Percentiles rank a stretch among this genome's conserved stretches.
Conservation (phyloP, 2,797 vertebrate genomes). For the Pseudochirops corinnae region DNA sequence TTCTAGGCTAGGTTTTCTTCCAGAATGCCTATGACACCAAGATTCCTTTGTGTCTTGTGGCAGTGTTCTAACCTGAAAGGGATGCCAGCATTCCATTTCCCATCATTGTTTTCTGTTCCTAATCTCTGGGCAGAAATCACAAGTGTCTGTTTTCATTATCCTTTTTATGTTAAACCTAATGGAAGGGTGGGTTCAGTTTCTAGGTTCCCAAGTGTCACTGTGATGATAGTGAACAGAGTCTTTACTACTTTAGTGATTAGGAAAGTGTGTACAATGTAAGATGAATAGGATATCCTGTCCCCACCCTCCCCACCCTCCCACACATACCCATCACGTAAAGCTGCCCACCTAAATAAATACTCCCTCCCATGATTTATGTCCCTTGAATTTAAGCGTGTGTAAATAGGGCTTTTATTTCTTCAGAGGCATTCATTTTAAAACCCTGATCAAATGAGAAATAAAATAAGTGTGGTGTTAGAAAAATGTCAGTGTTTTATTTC, state of each 20-base stretch:
- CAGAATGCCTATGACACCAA: not conserved
- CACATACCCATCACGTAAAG: conserved; percentile 69
- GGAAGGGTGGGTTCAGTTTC: conserved; percentile 71
- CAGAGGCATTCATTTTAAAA: conserved; percentile 13
- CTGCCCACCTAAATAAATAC: conserved; percentile 76
- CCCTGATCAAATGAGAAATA: conserved; percentile 1
- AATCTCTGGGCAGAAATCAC: conserved; percentile 65
- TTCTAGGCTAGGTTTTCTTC: conserved; percentile 23
- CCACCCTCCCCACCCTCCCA: conserved; percentile 74
- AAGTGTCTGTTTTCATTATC: conserved; percentile 65
- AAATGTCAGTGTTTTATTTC: conserved; percentile 5
- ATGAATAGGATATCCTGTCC: conserved; percentile 87
- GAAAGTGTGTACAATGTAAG: conserved; percentile 76
- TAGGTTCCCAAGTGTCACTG: conserved; percentile 52
- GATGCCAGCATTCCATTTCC: not conserved
- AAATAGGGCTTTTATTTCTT: conserved; percentile 59
- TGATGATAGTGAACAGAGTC: conserved; percentile 57
- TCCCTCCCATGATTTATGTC: conserved; percentile 60
- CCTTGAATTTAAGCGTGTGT: conserved; percentile 58
- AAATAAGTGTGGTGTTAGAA: conserved; percentile 6
- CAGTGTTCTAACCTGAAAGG: conserved; percentile 21
- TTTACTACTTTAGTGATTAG: conserved; percentile 48
- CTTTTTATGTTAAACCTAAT: conserved; percentile 72
- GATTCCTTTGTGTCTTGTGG: conserved; percentile 60
- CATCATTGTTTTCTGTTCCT: conserved; percentile 59